These are phyloP conservation scores for Tachina grossa DNA, from an alignment of 2,888 invertebrate species.

Conservation along the genomic window DNA sequence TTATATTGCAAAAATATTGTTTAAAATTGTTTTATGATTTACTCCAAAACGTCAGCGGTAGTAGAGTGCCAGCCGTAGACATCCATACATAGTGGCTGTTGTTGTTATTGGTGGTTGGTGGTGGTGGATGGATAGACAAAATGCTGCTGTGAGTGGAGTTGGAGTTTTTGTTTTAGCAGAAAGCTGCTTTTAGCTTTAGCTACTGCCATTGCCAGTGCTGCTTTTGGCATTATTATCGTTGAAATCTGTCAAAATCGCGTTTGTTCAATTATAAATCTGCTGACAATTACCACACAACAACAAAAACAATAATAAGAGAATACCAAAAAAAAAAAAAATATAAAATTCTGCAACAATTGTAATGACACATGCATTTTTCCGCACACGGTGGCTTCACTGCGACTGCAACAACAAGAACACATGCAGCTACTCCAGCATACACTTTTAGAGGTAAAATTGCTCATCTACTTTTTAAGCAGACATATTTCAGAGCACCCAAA, in stretches of 20 bases:
- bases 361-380: slow-evolving; percentile 59
- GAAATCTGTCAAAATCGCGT: slow-evolving; percentile 75
- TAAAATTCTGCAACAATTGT: slow-evolving; percentile 43
- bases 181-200: slow-evolving; percentile 50
- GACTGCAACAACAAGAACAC: slow-evolving; percentile 1
- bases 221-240: slow-evolving; percentile 72
- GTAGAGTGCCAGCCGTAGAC: slow-evolving; percentile 46
- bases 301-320: slow-evolving; percentile 57
- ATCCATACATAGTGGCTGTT: slow-evolving; percentile 45
- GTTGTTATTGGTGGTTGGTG: background rate
- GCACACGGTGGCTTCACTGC: slow-evolving; percentile 50
- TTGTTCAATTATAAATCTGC: slow-evolving; percentile 74
- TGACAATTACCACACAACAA: slow-evolving; percentile 73
- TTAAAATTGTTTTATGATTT: slow-evolving; percentile 71
- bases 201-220: slow-evolving; percentile 58
- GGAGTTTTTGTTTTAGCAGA: slow-evolving; percentile 16
- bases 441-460: slow-evolving; percentile 12
- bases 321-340: background rate
- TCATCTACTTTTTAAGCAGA: slow-evolving; percentile 40
- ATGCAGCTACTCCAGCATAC: too few species aligned
- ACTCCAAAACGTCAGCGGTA: slow-evolving; percentile 65
- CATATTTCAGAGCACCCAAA: slow-evolving; percentile 32
- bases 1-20: slow-evolving; percentile 71
- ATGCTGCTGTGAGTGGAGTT: slow-evolving; percentile 56
- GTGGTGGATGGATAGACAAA: slow-evolving; percentile 63